A percentile compares a stretch with the other conserved stretches of the same genome.
phyloP scores from a whole-genome alignment of 30 jellyfish, hydroid and myxozoan genomes.

The Turritopsis rubra region DNA sequence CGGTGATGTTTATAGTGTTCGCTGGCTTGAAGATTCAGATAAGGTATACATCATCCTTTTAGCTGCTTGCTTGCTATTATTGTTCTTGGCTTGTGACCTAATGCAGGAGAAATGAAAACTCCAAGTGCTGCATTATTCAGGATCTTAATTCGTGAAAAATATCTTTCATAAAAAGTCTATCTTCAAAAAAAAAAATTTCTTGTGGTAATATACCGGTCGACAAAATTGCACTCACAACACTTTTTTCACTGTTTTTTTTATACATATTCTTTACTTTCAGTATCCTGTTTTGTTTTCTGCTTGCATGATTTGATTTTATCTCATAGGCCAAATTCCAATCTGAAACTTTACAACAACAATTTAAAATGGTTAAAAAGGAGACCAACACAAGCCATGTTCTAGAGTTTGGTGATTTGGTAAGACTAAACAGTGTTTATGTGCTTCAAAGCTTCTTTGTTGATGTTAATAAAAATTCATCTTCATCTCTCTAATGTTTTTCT shows the following conservation, averaged over 20 bases:
- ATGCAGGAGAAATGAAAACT: too few species aligned
- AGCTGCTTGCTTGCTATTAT: background rate
- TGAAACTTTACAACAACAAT: conserved; percentile 73
- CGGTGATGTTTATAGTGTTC: conserved; percentile 97
- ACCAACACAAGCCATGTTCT: conserved; percentile 83
- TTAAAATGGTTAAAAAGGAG: conserved; percentile 52
- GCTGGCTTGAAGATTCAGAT: conserved; percentile 97
- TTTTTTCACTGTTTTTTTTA: background rate
- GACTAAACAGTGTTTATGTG: background rate
- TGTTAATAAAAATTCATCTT: background rate
- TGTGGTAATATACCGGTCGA: too few species aligned
- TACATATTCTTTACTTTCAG: background rate
- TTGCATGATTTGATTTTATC: background rate
- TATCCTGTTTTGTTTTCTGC: background rate
- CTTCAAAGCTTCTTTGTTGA: background rate
- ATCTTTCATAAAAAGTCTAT: too few species aligned
- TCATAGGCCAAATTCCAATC: conserved; percentile 51
- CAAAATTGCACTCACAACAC: too few species aligned
- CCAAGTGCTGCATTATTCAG: too few species aligned
- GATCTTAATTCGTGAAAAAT: too few species aligned
- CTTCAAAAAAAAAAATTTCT: too few species aligned
- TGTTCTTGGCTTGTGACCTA: background rate
- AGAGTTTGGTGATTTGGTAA: conserved; percentile 89
- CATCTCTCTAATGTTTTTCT: background rate
- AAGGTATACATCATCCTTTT: conserved; percentile 31